A percentile compares a stretch with the other conserved stretches of the same genome.
Evolutionary conservation across 35 echinoderm and acorn worm genomes (phyloP).

Genomic region (Stichopus chloronotus): DNA sequence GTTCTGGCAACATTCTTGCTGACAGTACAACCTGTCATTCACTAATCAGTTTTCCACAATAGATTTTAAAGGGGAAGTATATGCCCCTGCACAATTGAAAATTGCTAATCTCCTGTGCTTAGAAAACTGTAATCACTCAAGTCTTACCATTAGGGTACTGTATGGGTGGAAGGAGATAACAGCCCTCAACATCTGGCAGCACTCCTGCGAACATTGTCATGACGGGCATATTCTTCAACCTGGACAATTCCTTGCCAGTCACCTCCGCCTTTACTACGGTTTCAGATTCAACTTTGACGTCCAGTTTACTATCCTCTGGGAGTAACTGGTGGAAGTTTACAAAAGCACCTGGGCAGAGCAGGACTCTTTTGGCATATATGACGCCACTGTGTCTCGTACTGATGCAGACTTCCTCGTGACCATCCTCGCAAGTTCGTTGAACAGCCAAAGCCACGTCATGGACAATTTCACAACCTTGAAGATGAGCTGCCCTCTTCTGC

Average conservation of each 20-base stretch:
- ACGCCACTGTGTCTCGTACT: constrained; percentile 30
- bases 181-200: constrained; percentile 37
- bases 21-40: too few relatives aligned
- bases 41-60: too few relatives aligned
- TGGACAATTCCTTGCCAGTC: constrained; percentile 49
- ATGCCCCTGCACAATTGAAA: too few relatives aligned
- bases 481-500: constrained; percentile 62
- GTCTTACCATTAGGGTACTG: constrained; percentile 86
- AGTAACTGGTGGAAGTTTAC: constrained; percentile 71
- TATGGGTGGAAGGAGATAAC: constrained; percentile 88
- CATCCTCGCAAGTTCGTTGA: neutral
- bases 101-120: too few relatives aligned
- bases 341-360: constrained; percentile 81
- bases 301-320: constrained; percentile 51
- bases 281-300: constrained; percentile 46
- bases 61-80: too few relatives aligned
- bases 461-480: constrained; percentile 73
- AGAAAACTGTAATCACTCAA: too few relatives aligned
- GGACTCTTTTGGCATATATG: constrained; percentile 59
- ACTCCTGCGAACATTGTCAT: constrained; percentile 32
- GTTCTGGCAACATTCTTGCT: too few relatives aligned
- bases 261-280: constrained; percentile 60
- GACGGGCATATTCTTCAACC: constrained; percentile 72
- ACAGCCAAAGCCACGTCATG: constrained; percentile 46
- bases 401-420: neutral